Percentiles rank a stretch among this genome's conserved stretches.
phyloP scores from a whole-genome alignment of 1,140 invertebrate genomes.

The Rhizoglyphus robini region DNA sequence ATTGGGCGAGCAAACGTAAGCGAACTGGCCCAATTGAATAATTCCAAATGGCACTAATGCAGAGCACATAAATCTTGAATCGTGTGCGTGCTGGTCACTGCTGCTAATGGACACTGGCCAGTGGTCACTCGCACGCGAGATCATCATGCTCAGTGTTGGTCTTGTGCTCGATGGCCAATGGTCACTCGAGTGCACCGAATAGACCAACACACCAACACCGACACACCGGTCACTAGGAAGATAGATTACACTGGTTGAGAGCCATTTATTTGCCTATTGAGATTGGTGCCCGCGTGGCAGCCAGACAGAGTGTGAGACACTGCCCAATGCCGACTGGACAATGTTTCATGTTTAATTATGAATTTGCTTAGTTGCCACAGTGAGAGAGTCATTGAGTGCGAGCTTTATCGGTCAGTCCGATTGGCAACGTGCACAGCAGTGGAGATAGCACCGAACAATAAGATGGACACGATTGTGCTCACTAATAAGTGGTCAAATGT shows the following conservation, averaged over 20 bases:
- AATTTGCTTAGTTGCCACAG: constrained; percentile 6
- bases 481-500: neutral
- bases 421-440: too few species aligned
- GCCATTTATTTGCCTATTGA: constrained; percentile 12
- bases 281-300: neutral
- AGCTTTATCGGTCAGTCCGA: neutral
- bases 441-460: too few species aligned
- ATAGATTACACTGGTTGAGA: constrained; percentile 1
- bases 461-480: neutral
- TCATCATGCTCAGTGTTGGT: too few species aligned
- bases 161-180: neutral
- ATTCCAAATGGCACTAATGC: neutral
- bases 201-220: neutral
- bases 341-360: constrained; percentile 10
- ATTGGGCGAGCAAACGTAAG: neutral
- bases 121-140: constrained; percentile 11
- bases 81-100: neutral
- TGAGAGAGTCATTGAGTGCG: neutral
- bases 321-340: neutral
- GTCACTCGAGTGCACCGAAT: neutral
- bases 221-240: neutral
- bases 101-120: constrained; percentile 10
- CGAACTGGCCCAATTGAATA: constrained; percentile 1
- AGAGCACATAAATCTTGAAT: constrained; percentile 8
- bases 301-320: neutral